Base-by-base conservation (phyloP, 2,888 invertebrate species). In the Cosmopolites sordidus region DNA sequence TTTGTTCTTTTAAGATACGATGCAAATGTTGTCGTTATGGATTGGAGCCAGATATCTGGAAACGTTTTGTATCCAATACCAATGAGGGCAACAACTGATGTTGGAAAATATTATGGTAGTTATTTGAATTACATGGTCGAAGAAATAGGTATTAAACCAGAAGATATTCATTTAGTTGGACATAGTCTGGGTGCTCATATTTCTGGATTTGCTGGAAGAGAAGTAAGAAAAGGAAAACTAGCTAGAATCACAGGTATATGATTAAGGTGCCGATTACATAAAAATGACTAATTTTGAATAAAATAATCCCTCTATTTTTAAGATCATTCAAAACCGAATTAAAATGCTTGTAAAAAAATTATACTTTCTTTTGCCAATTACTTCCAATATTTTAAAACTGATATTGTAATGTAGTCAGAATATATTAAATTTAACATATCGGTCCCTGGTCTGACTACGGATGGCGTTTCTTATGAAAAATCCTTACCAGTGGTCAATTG, bases 181-280 rank as follows among this genome's bases (percentile, higher is more conserved):
- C 81, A 82, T 63, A 82, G 82, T 59, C 67, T 83, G 1, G 83
- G 83, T 0, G 81, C 81, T 0, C 80, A 80, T 59, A 74, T 80
- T 15, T 64, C 77, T 63, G 61, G 78, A 66, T 63, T 78, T 63
- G 72, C 73, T 38, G 73, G 70, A 33, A 62, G 15, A 74, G 75
- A 0, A 67, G 74, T 37, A 55, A 53, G 50, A 40, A 50, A 57
- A 39, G 39, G 51, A 74, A 71, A 65, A 69, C 83, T 16, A 68
- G 72, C 33, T 0, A 73, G 84, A 48, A 82, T 84, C 53, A 83
- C 84, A 0, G 84, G 83, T 76, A n/a, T n/a, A n/a, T n/a, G n/a
- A n/a, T n/a, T n/a, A n/a, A n/a, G n/a, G n/a, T n/a, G n/a, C n/a
- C n/a, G n/a, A n/a, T n/a, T n/a, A n/a, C n/a, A n/a, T n/a, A n/a